Percentiles rank a stretch among this genome's conserved stretches.
Evolutionary conservation across 1,140 invertebrate species (phyloP).

Genomic region (Anadara kagoshimensis): DNA sequence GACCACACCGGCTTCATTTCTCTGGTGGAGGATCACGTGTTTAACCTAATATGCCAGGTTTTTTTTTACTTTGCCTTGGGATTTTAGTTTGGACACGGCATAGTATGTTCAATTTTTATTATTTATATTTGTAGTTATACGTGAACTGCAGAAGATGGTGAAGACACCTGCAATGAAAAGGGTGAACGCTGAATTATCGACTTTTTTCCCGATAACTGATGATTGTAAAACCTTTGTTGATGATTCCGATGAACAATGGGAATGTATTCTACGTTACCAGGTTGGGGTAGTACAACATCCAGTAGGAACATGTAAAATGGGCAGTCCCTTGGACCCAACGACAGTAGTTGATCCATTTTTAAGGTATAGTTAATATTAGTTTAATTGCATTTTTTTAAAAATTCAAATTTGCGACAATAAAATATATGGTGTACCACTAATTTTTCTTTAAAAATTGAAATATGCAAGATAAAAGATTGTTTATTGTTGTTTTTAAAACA

Average conservation of each 20-base stretch:
- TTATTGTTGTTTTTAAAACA: no score
- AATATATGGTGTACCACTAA: no score
- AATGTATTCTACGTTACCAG: background rate
- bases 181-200: background rate
- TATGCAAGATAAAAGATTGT: no score
- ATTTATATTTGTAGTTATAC: background rate
- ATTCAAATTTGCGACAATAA: no score
- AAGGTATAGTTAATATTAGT: background rate
- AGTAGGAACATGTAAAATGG: background rate
- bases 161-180: background rate
- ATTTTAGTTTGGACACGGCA: no score
- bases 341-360: background rate
- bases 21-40: no score
- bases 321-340: background rate
- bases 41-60: no score
- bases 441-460: no score
- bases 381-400: no score
- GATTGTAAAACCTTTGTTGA: background rate
- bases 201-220: background rate
- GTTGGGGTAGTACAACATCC: background rate
- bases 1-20: no score
- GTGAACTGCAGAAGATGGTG: background rate
- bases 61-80: no score
- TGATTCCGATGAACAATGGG: background rate
- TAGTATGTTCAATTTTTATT: no score